These are phyloP conservation scores for Mesopsocus fuscifrons DNA, from an alignment of 2,888 invertebrate species.

Conservation along the genomic window DNA sequence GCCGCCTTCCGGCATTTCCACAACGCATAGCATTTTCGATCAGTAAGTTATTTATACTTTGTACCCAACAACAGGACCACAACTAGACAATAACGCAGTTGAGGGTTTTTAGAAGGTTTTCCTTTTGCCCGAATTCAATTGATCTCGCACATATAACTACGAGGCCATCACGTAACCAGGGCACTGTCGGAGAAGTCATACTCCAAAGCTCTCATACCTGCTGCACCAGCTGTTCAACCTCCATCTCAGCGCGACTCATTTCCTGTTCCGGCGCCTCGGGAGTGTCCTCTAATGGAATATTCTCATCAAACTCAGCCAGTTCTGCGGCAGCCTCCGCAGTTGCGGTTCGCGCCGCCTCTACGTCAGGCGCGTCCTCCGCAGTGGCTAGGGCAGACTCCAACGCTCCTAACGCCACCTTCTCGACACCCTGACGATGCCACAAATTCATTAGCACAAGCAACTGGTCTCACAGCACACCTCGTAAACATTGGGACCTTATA, in stretches of 20 bases:
- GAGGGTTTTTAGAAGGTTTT: neutral
- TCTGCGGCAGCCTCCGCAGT: conserved; percentile 79
- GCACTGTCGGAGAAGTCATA: too few species aligned
- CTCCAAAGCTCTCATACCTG: too few species aligned
- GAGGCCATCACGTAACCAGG: too few species aligned
- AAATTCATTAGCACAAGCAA: too few species aligned
- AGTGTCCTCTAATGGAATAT: conserved; percentile 56
- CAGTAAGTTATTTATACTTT: too few species aligned
- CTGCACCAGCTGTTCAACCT: conserved; percentile 48
- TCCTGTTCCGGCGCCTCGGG: conserved; percentile 30
- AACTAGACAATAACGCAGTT: neutral
- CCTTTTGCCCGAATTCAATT: neutral
- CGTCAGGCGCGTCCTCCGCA: conserved; percentile 90
- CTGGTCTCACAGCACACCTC: too few species aligned
- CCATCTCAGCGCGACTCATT: conserved; percentile 50
- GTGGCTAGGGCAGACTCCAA: conserved; percentile 71
- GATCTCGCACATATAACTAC: neutral
- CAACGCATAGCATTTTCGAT: too few species aligned
- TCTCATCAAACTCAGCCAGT: conserved; percentile 90
- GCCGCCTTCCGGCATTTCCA: too few species aligned
- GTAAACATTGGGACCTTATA: too few species aligned
- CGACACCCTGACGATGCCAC: conserved; percentile 19
- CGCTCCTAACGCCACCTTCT: conserved; percentile 40
- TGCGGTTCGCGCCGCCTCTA: conserved; percentile 72
- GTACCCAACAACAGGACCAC: neutral